These are phyloP conservation scores for Columba livia DNA, from an alignment of 2,113 vertebrate genomes.

Conservation along the genomic window DNA sequence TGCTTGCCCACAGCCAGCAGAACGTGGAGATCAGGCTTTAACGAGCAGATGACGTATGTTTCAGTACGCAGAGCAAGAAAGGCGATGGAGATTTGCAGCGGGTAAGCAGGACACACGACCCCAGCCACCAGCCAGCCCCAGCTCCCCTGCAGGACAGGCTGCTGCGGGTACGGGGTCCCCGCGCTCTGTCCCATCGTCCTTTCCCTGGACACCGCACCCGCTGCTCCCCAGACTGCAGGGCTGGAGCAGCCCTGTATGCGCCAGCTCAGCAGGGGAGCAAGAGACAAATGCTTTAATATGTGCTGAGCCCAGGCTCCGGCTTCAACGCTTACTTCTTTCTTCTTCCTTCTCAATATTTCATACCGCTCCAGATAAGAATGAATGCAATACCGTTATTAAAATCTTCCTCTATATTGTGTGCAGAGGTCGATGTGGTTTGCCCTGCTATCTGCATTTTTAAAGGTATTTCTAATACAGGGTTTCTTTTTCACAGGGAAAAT, in stretches of 20 bases:
- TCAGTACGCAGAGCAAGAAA: conserved; percentile 2
- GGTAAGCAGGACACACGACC: background rate
- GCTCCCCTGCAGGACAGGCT: background rate
- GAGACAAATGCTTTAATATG: conserved; percentile 16
- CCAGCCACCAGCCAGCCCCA: background rate
- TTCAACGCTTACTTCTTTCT: background rate
- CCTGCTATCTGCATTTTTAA: conserved; percentile 35
- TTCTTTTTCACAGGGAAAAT: background rate
- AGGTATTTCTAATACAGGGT: conserved; percentile 2
- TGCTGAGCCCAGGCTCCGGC: background rate
- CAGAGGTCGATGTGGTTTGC: background rate
- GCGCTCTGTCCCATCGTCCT: too few relatives aligned
- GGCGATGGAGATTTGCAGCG: background rate
- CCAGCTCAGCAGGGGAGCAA: background rate
- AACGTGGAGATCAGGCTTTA: conserved; percentile 15
- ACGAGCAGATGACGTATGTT: conserved; percentile 55
- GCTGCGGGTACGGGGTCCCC: fast-evolving
- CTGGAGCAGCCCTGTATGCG: background rate
- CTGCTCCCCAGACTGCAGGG: background rate
- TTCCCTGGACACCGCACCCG: too few relatives aligned
- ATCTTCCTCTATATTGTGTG: background rate
- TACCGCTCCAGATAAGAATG: background rate
- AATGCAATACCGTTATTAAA: background rate
- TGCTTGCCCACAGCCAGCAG: background rate
- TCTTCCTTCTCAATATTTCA: background rate